A percentile compares a stretch with the other conserved stretches of the same genome.
These are phyloP conservation scores for Cataglyphis hispanica DNA, from an alignment of 1,140 invertebrate genomes.

Conservation along the genomic window DNA sequence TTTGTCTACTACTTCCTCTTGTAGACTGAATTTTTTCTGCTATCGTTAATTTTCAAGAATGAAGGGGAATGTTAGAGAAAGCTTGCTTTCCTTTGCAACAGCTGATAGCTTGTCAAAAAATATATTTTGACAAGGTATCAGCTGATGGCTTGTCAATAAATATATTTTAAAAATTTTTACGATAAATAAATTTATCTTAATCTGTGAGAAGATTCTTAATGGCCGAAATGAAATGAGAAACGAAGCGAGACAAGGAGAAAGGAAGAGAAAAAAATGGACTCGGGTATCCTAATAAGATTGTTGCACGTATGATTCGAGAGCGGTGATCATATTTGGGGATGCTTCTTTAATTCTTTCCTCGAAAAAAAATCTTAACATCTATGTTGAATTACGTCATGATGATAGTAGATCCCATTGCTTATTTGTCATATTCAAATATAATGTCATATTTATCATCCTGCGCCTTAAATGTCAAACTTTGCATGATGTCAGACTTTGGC, in stretches of 20 bases:
- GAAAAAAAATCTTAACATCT: conserved; percentile 43
- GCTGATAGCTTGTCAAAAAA: neutral
- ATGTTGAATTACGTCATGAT: conserved; percentile 12
- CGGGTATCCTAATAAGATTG: conserved; percentile 71
- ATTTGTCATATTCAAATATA: neutral
- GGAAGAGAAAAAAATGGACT: conserved; percentile 9
- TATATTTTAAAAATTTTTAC: too few species aligned
- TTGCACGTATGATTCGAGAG: conserved; percentile 75
- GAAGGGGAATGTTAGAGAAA: too few species aligned
- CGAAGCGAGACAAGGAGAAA: conserved; percentile 2
- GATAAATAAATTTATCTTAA: neutral
- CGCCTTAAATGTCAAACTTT: neutral
- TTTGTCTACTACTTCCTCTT: neutral
- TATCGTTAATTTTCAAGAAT: neutral
- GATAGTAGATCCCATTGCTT: neutral
- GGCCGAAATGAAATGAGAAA: conserved; percentile 50
- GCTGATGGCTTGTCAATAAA: neutral
- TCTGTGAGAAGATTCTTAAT: neutral
- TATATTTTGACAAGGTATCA: neutral
- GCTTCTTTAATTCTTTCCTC: conserved; percentile 32
- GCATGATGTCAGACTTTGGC: neutral
- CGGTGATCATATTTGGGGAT: conserved; percentile 74
- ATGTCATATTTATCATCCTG: neutral
- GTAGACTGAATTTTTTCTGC: neutral
- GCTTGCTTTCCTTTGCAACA: too few species aligned